Evolutionary conservation across 1,140 invertebrate genomes (phyloP).

Genomic region (Nephotettix cincticeps): DNA sequence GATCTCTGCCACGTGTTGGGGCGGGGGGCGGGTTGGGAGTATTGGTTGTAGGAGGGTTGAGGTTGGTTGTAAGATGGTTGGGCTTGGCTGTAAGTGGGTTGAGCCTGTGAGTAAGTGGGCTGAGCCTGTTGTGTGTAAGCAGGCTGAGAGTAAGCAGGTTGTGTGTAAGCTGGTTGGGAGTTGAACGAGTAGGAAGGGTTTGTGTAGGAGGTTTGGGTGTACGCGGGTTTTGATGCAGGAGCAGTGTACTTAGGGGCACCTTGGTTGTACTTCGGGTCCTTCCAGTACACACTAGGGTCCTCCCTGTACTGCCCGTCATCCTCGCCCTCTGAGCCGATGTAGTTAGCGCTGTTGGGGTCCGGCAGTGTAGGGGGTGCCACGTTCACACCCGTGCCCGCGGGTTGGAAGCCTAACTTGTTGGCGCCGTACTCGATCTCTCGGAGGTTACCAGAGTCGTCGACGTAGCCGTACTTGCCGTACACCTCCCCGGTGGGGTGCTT

Average conservation of each 20-base stretch:
- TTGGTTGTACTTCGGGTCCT: slow-evolving; percentile 66
- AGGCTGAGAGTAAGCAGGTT: slow-evolving; percentile 41
- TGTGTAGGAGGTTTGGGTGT: slow-evolving; percentile 23
- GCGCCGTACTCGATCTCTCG: slow-evolving; percentile 79
- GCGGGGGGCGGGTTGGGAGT: slow-evolving; percentile 38
- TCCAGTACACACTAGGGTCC: slow-evolving; percentile 75
- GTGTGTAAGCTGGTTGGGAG: slow-evolving; percentile 35
- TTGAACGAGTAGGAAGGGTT: slow-evolving; percentile 32
- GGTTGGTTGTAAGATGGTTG: slow-evolving; percentile 32
- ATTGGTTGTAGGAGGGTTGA: slow-evolving; percentile 32
- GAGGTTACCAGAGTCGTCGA: slow-evolving; percentile 71
- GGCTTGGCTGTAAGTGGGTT: slow-evolving; percentile 42
- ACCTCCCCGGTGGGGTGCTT: slow-evolving; percentile 80
- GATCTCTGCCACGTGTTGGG: slow-evolving; percentile 45
- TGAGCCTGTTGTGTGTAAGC: slow-evolving; percentile 38
- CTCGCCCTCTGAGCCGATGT: slow-evolving; percentile 50
- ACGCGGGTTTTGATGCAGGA: not conserved
- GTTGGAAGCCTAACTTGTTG: slow-evolving; percentile 69
- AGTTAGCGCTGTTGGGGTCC: slow-evolving; percentile 44
- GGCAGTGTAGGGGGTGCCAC: slow-evolving; percentile 70
- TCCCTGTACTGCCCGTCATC: slow-evolving; percentile 82
- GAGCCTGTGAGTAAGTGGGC: slow-evolving; percentile 44
- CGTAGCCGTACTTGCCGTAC: slow-evolving; percentile 79
- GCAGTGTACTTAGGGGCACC: slow-evolving; percentile 39
- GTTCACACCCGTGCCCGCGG: slow-evolving; percentile 72